Evolutionary conservation across 2,888 invertebrate genomes (phyloP), one percentile per base, ranked within the genome.

Genomic region (Metacarcinus magister): DNA sequence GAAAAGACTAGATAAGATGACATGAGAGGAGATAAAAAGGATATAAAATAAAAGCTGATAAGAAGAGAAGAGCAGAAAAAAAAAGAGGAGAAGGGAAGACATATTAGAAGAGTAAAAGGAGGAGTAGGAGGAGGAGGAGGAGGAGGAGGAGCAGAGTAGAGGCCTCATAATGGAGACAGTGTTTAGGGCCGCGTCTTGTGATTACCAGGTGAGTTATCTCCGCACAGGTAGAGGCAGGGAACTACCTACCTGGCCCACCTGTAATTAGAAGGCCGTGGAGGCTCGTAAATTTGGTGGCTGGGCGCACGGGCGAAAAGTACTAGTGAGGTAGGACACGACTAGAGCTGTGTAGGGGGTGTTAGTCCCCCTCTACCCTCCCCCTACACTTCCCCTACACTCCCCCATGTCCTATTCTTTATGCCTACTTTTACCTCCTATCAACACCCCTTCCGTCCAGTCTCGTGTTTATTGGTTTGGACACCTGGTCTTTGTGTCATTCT

Each of bases 161-260:
- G 44, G 48, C 82, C 82, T 82, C 82, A 82, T 82, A 82, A 82
- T 82, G 82, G 82, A 82, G 82, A 82, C 82, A 82, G 82, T 82
- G 82, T 82, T 82, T 82, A 82, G 82, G 82, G 82, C 82, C 82
- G 82, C 82, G 82, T 82, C 82, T 28, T 82, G 82, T 82, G 82
- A 82, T 82, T 82, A 82, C 82, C 82, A 32, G 28, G 82, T 82
- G 82, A 82, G 82, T 82, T 82, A 82, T 82, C 82, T 82, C 32
- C 32, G 82, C 82, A 82, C 82, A 82, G 82, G 82, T 82, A 82
- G 82, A 82, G 82, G 82, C 82, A 82, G 82, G 82, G 82, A 82
- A 82, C 82, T 82, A 82, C 82, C 82, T 32, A 82, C 82, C 82
- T 82, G 7, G 82, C 82, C 82, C 82, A 82, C 82, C 82, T 82